Evolutionary conservation across 2,113 vertebrate species (phyloP), one percentile per base, ranked within the genome.

Genomic region (Thamnaconus septentrionalis): DNA sequence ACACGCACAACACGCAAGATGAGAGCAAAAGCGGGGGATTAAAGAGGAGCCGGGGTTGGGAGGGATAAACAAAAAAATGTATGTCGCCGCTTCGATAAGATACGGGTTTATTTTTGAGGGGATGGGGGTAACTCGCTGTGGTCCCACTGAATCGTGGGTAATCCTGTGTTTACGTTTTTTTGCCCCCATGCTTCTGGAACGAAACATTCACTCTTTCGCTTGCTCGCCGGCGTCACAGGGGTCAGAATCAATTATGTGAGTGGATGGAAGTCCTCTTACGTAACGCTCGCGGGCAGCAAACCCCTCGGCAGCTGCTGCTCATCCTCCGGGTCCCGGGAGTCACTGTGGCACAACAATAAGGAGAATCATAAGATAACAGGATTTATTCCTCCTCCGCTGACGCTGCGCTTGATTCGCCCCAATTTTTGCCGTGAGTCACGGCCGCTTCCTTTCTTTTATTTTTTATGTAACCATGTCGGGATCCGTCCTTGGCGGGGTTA

Each of bases 171-270:
- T 69, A 50, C 48, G n/a, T 11, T 11, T 11, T 11, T 81, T 67
- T 58, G 39, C 5, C 44, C 3, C 18, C 46, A 18, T 46, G 45
- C 58, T 64, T 41, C 41, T 48, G 44, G 71, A 64, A 70, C 66
- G 49, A 76, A 56, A 53, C 57, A 3, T 61, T 60, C 53, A 66
- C 79, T 61, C 9, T 55, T 47, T 59, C 64, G 46, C 69, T 60
- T 49, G 60, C 71, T 31, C 45, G 45, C 50, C 63, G 67, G 70
- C 75, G 74, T 81, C 73, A 76, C 8, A 5, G 67, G 73, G 81
- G 58, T 85, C 75, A 81, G 56, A 85, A 78, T 75, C 83, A 86
- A 88, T 88, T 85, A 82, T 56, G 63, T 12, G 78, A 85, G 71
- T 76, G 82, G 79, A 79, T 78, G 80, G 48, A 74, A 77, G 83